phyloP scores from a whole-genome alignment of 1,140 invertebrate species.

The Dinoponera quadriceps region DNA sequence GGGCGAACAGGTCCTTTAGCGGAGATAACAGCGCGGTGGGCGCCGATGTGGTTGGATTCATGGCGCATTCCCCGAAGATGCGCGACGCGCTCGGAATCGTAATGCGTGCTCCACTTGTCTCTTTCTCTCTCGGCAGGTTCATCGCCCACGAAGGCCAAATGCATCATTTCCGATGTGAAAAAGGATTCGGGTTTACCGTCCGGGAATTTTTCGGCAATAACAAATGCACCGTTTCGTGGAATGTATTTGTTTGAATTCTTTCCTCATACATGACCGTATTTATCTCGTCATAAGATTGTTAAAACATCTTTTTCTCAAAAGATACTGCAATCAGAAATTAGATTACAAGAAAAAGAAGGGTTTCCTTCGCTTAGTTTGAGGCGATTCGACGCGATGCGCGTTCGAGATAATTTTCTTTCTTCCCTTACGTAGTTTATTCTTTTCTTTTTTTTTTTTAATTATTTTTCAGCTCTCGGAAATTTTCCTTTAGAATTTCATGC shows the following conservation, averaged over 20 bases:
- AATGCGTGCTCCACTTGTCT: constrained; percentile 73
- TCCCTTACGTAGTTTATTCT: too few species aligned
- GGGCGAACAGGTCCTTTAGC: constrained; percentile 49
- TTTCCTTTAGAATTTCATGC: not conserved
- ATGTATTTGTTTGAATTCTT: not conserved
- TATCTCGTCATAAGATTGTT: not conserved
- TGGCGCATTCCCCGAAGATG: constrained; percentile 62
- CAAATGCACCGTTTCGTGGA: not conserved
- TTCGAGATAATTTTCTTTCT: too few species aligned
- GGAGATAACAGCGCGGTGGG: constrained; percentile 41
- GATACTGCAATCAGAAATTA: too few species aligned
- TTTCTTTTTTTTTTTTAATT: not conserved
- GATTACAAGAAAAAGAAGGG: too few species aligned
- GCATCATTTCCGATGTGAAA: constrained; percentile 28
- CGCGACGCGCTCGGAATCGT: constrained; percentile 70
- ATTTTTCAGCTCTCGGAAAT: not conserved
- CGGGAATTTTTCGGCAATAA: constrained; percentile 59
- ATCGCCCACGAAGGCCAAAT: constrained; percentile 52
- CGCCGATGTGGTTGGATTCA: constrained; percentile 40
- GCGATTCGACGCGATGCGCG: too few species aligned
- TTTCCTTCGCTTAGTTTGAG: too few species aligned
- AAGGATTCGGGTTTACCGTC: constrained; percentile 54
- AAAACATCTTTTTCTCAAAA: too few species aligned
- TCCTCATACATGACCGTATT: not conserved
- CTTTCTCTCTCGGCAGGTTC: constrained; percentile 62